Evolutionary conservation across 2,888 invertebrate species (phyloP), one percentile per base, ranked within the genome.

Genomic region (Caenorhabditis becei): DNA sequence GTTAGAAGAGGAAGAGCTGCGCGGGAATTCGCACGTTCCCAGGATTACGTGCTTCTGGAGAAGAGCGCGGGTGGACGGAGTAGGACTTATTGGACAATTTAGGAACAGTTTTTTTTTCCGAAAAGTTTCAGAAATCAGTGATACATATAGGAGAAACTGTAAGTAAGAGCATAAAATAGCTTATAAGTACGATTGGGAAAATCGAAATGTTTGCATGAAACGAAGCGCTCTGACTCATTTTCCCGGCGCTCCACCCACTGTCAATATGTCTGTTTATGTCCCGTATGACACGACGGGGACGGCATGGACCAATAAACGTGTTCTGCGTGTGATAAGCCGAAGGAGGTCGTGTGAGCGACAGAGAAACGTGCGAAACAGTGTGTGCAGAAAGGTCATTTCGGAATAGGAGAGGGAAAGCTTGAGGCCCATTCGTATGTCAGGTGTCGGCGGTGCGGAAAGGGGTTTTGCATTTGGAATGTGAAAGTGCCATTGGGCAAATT

Each of bases 321-420:
- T 59, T 61, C n/a, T 20, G 26, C 16, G 35, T 51, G 49, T 37
- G 61, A 61, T 61, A 61, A 71, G 61, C 37, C 41, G 28, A 24
- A 1, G 51, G 10, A 26, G 24, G 32, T 56, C 63, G 72, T 74
- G 74, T 59, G 37, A 51, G 66, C 37, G 41, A 18, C 41, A 16
- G 32, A 44, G 51, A 74, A 65, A 74, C 74, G 74, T 74, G 74
- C 59, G 59, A 63, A 47, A 32, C 26, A 44, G 37, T 62, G 37
- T 23, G 61, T 28, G 37, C 53, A 24, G 41, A 11, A 20, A 44
- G 18, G 44, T 18, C 23, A 41, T 54, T 23, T 66, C n/a, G 54
- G 44, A 63, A 7, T 18, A 11, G 35, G 3, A 24, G 18, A 24
- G 11, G 20, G 49, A 49, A 49, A 23, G 49, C 49, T 5, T 11